These are phyloP conservation scores for Scolopax mira DNA, from an alignment of 2,113 vertebrate genomes.

Conservation along the genomic window DNA sequence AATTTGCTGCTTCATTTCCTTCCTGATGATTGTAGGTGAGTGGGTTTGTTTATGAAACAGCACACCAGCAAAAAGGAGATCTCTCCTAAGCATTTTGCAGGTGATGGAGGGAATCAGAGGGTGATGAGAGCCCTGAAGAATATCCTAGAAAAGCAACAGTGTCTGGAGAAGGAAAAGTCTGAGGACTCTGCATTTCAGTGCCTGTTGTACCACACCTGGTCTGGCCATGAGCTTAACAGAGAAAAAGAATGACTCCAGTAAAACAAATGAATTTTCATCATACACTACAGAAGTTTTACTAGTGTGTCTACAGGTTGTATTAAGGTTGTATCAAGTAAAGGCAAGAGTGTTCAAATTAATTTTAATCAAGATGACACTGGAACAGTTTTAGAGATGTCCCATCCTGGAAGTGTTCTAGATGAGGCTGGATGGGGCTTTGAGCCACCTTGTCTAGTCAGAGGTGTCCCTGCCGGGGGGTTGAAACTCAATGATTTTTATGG, in stretches of 20 bases:
- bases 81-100: background rate
- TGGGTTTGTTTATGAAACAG: background rate
- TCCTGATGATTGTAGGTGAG: background rate
- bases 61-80: background rate
- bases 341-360: background rate
- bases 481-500: background rate
- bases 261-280: background rate
- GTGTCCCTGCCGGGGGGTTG: rapidly evolving
- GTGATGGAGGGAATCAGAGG: background rate
- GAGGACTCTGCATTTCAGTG: background rate
- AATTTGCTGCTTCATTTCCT: background rate
- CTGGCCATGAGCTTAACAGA: background rate
- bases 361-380: background rate
- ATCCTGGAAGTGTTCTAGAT: background rate
- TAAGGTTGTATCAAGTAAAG: background rate
- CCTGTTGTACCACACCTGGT: background rate
- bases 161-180: background rate
- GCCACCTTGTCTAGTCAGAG: background rate
- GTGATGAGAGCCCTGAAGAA: background rate
- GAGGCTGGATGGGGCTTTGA: background rate
- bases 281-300: background rate
- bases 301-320: background rate
- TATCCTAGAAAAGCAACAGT: background rate
- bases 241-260: background rate
- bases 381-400: background rate